Evolutionary conservation across 2,888 invertebrate species (phyloP), one percentile per base, ranked within the genome.

Genomic region (Carterocephalus palaemon): DNA sequence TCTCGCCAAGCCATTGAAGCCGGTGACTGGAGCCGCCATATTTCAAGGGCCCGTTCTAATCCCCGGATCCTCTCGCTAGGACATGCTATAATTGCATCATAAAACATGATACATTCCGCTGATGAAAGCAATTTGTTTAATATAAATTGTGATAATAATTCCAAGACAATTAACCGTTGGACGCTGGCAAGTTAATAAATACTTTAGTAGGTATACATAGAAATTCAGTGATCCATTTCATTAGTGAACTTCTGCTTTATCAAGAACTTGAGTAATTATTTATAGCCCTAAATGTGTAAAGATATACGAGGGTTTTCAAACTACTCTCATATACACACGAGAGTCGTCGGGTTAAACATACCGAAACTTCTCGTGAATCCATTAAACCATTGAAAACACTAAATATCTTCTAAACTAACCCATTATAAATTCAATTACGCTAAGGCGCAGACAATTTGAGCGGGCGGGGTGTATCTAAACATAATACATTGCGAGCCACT

Each of bases 341-440:
- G 9, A 42, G 17, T 28, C 20, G 28, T 33, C 43, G 36, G 34
- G 28, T 29, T 23, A 36, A 43, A 43, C 43, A 43, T 43, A 22
- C 36, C 36, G 29, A 29, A 43, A 43, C 36, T 36, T 26, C 22
- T 43, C 43, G 29, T 43, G 43, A 36, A 43, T 37, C 36, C 43
- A 43, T 43, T 43, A 43, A 45, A 37, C 45, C 45, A 39, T 39
- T 49, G 64, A 69, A 70, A 70, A 75, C 68, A 68, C 75, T 79
- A 76, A 80, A 81, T 75, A 79, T 77, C 70, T 64, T 69, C 67
- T 76, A 71, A 79, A 81, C 78, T 78, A 75, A 77, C 74, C 79
- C 69, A 81, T 84, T 84, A 84, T 83, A 83, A 81, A 83, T 84
- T 83, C 82, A 81, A 84, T 83, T 81, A 84, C 72, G 71, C 73